Evolutionary conservation across 1,140 invertebrate species (phyloP), one percentile per base, ranked within the genome.

Genomic region (Rhizoglyphus robini): DNA sequence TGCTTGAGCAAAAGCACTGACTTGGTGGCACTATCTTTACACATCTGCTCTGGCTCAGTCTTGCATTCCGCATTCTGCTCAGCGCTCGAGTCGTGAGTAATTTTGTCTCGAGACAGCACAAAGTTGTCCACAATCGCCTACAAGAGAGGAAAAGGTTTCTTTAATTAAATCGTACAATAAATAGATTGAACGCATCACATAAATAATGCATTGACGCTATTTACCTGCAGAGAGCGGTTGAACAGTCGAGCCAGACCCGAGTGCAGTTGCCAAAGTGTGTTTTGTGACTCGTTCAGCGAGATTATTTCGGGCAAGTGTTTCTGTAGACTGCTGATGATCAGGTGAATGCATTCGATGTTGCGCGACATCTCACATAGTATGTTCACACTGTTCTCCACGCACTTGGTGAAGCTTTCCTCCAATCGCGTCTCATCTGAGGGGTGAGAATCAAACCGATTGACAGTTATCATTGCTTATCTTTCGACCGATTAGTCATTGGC

Each of bases 331-430:
- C 77, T 74, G 59, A 83, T 72, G 47, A 84, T 75, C 18, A 76
- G 74, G 4, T 80, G 78, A 11, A 83, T 72, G 68, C 82, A 83
- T 73, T 84, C 83, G n/a, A 79, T 75, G 71, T 83, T 84, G 29
- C 71, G 69, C 3, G 81, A 79, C 75, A 84, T 80, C 65, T 80
- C 78, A 54, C 76, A 76, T 31, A 83, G 71, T 0, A 79, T 76
- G 30, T 75, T 72, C 32, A 82, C 73, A 15, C 77, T 77, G 13
- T 75, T 71, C 70, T 80, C 80, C 0, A 77, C 76, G 34, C 80
- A 76, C 29, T 76, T 70, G 13, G 73, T 68, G 13, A 72, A 69
- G 11, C 36, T 11, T 32, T 54, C 13, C 34, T 65, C 30, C 20
- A 18, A 30, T 36, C 34, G 38, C 13, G 30, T 32, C 20, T 58